phyloP scores from a whole-genome alignment of 64 coral and sea anemone genomes.

The Pocillopora verrucosa region DNA sequence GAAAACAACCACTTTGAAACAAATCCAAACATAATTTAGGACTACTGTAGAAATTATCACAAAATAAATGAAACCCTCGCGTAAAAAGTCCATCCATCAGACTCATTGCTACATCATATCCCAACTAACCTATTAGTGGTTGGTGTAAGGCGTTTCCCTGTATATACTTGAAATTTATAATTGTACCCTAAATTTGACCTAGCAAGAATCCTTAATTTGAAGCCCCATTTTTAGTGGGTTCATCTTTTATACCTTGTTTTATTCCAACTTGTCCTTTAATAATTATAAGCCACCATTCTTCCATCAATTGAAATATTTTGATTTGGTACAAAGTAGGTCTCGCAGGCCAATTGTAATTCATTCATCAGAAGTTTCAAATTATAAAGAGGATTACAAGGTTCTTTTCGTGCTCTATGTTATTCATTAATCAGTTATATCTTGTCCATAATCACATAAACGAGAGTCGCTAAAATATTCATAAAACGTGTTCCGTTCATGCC shows the following conservation, averaged over 20 bases:
- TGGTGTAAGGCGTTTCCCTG: conserved; percentile 43
- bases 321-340: conserved; percentile 42
- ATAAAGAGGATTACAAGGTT: conserved; percentile 26
- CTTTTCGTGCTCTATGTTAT: conserved; percentile 28
- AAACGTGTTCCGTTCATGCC: conserved; percentile 42
- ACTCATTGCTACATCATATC: conserved; percentile 32
- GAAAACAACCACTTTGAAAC: conserved; percentile 25
- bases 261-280: conserved; percentile 60
- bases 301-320: conserved; percentile 69
- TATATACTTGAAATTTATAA: conserved; percentile 72
- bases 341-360: conserved; percentile 41
- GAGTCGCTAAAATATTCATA: conserved; percentile 37
- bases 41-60: conserved; percentile 55
- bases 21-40: conserved; percentile 10
- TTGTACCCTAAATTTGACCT: conserved; percentile 62
- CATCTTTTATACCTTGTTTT: conserved; percentile 73
- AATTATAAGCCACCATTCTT: conserved; percentile 64
- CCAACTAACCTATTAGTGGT: not conserved
- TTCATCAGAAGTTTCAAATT: conserved; percentile 32
- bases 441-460: conserved; percentile 55
- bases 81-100: conserved; percentile 30
- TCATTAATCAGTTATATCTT: conserved; percentile 49
- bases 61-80: conserved; percentile 41
- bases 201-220: conserved; percentile 72
- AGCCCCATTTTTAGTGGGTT: conserved; percentile 68